These are phyloP conservation scores for Camelus dromedarius DNA, from an alignment of 2,113 vertebrate genomes.

Conservation along the genomic window DNA sequence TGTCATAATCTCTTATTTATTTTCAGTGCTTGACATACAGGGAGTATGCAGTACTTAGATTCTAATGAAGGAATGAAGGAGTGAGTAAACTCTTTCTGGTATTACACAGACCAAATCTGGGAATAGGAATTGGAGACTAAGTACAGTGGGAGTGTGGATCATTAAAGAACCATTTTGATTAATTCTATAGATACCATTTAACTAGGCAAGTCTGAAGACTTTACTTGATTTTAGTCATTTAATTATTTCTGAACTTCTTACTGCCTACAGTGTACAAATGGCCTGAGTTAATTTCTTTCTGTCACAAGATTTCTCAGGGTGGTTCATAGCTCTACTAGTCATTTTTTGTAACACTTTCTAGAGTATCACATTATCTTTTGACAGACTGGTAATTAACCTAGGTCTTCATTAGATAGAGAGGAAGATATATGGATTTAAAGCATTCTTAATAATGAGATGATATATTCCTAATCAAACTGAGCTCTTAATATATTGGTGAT, in stretches of 20 bases:
- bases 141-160: neutral
- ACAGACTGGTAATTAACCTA: slow-evolving; percentile 71
- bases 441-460: slow-evolving; percentile 69
- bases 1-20: neutral
- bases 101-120: neutral
- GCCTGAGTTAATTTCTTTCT: slow-evolving; percentile 59
- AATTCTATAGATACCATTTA: neutral
- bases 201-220: slow-evolving; percentile 43
- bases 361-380: slow-evolving; percentile 70
- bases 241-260: slow-evolving; percentile 64
- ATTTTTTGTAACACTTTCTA: slow-evolving; percentile 62
- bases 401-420: slow-evolving; percentile 66
- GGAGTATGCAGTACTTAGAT: neutral
- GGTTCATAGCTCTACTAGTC: slow-evolving; percentile 47
- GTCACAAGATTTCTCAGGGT: slow-evolving; percentile 56
- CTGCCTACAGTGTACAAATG: slow-evolving; percentile 53
- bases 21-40: neutral
- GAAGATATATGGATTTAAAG: slow-evolving; percentile 64
- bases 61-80: neutral
- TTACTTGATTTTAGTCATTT: slow-evolving; percentile 52
- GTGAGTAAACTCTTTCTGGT: neutral
- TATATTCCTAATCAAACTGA: slow-evolving; percentile 65
- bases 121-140: neutral
- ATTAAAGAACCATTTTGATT: slow-evolving; percentile 14
- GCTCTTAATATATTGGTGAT: slow-evolving; percentile 57